Percentiles rank a stretch among this genome's conserved stretches.
Evolutionary conservation across 2,797 vertebrate genomes (phyloP).

Genomic region (Epinephelus coioides): DNA sequence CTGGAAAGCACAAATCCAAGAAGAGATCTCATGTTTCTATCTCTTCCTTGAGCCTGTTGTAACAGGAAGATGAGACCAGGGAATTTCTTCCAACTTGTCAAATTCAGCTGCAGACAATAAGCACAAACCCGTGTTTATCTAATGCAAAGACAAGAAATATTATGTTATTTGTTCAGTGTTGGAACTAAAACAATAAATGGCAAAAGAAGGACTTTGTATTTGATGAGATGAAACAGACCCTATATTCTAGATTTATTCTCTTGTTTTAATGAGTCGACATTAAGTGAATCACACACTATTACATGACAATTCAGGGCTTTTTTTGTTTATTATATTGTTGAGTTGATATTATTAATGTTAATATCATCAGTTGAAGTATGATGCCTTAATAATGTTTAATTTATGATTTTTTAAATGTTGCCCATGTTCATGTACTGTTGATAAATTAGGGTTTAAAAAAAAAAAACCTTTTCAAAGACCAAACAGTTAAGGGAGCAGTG

Average conservation of each 20-base stretch:
- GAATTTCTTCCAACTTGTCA: constrained; percentile 35
- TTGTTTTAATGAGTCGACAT: neutral
- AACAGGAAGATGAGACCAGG: constrained; percentile 26
- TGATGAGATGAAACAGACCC: neutral
- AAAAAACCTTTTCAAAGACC: too few species aligned
- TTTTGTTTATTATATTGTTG: neutral
- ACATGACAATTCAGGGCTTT: neutral
- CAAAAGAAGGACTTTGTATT: neutral
- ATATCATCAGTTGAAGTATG: neutral
- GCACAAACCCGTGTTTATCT: neutral
- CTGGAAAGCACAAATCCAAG: constrained; percentile 65
- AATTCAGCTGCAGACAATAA: constrained; percentile 41
- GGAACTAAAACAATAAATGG: neutral
- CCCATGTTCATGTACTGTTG: neutral
- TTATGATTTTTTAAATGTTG: neutral
- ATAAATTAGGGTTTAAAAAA: neutral
- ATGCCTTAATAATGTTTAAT: neutral
- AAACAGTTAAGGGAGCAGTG: too few species aligned
- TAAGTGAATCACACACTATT: neutral
- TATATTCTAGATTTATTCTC: neutral
- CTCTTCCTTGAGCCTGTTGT: constrained; percentile 50
- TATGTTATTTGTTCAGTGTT: neutral
- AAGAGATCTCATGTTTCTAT: constrained; percentile 73
- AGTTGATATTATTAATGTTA: neutral
- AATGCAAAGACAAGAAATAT: neutral